These are phyloP conservation scores for Knipowitschia caucasica DNA, from an alignment of 2,797 vertebrate genomes.

Conservation along the genomic window DNA sequence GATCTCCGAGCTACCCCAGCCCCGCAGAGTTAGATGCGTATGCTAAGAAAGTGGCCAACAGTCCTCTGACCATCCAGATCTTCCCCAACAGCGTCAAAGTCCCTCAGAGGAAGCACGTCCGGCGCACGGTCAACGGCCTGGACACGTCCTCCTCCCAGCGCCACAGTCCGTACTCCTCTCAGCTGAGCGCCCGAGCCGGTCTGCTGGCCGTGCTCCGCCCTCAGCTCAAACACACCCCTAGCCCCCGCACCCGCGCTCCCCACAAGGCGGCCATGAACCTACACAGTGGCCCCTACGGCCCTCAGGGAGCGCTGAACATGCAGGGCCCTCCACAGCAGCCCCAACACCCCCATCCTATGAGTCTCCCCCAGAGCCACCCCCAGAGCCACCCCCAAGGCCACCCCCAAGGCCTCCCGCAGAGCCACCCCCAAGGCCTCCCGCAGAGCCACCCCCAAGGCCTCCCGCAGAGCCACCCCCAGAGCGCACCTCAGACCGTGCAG, in stretches of 20 bases:
- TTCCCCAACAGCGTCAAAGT: constrained; percentile 97
- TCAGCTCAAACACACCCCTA: constrained; percentile 79
- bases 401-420: too few relatives aligned
- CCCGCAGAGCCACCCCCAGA: too few relatives aligned
- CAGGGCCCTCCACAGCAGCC: constrained; percentile 79
- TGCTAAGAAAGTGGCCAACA: constrained; percentile 95
- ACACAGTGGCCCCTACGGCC: constrained; percentile 73
- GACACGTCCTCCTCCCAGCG: constrained; percentile 91
- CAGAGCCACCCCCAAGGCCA: too few relatives aligned
- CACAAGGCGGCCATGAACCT: constrained; percentile 82
- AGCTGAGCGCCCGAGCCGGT: constrained; percentile 83
- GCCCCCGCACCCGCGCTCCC: constrained; percentile 82
- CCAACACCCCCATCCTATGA: constrained; percentile 67
- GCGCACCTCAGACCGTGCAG: constrained; percentile 46
- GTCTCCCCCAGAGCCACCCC: constrained; percentile 60
- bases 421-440: too few relatives aligned
- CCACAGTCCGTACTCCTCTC: constrained; percentile 90
- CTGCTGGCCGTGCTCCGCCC: constrained; percentile 89
- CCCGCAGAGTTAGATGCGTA: constrained; percentile 97
- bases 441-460: too few relatives aligned
- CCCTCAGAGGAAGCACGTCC: constrained; percentile 96
- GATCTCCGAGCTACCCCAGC: constrained; percentile 91
- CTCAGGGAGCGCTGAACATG: constrained; percentile 86
- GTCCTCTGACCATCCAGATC: constrained; percentile 95
- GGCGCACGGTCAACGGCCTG: constrained; percentile 93